Conservation (phyloP, 1,140 invertebrate species). For the Limonius californicus region DNA sequence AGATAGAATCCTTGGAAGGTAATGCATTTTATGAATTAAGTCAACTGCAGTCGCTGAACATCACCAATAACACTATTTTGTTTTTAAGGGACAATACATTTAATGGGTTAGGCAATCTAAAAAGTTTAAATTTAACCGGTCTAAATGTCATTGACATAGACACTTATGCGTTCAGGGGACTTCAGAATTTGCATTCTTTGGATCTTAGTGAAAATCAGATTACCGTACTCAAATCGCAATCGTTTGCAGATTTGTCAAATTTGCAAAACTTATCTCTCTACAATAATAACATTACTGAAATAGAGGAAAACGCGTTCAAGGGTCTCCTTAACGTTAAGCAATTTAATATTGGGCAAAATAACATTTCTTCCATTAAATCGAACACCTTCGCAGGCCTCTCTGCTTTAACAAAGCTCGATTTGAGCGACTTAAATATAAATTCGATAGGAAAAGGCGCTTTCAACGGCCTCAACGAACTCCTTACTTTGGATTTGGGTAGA, state of each 20-base stretch:
- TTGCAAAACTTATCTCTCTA: neutral
- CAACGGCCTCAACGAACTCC: neutral
- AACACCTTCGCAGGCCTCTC: neutral
- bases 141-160: neutral
- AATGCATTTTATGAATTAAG: neutral
- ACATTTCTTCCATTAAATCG: neutral
- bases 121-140: neutral
- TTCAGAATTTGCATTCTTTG: neutral
- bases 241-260: too few species aligned
- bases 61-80: neutral
- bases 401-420: neutral
- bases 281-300: neutral
- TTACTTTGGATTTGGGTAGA: neutral
- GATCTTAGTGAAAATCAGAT: neutral
- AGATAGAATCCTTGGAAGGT: neutral
- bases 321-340: neutral
- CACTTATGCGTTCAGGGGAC: neutral
- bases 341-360: neutral
- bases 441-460: neutral
- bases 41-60: neutral
- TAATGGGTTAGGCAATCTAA: neutral
- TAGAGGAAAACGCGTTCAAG: neutral
- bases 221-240: neutral
- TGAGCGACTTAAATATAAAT: neutral
- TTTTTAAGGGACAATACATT: neutral